These are phyloP conservation scores for Diglossa cyanea DNA, from an alignment of 2,797 vertebrate genomes.

Conservation along the genomic window DNA sequence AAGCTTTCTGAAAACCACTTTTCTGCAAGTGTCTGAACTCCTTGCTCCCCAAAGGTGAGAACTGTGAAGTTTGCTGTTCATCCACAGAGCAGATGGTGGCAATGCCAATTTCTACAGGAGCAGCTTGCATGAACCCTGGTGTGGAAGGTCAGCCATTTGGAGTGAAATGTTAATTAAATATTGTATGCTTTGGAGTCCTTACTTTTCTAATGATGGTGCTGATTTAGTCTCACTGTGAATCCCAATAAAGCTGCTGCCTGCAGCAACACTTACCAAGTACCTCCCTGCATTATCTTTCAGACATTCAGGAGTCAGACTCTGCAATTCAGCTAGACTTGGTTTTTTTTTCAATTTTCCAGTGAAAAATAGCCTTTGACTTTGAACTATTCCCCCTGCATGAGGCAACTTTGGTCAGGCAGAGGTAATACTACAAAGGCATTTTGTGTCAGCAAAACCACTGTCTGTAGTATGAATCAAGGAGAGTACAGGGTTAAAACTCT, in stretches of 20 bases:
- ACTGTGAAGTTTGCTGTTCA: not conserved
- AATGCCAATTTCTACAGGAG: not conserved
- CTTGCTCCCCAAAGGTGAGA: not conserved
- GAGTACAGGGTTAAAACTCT: not conserved
- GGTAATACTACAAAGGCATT: not conserved
- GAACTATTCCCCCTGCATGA: not conserved
- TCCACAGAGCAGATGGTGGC: not conserved
- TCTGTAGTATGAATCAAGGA: not conserved
- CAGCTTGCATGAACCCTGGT: not conserved
- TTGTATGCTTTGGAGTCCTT: not conserved
- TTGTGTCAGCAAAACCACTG: not conserved
- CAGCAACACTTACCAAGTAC: not conserved
- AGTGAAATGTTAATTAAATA: conserved; percentile 20
- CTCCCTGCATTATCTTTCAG: not conserved
- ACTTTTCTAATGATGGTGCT: not conserved
- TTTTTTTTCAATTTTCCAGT: not conserved
- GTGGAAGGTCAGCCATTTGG: not conserved
- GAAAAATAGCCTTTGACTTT: not conserved
- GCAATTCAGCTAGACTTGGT: not conserved
- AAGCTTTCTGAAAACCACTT: not conserved
- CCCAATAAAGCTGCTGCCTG: not conserved
- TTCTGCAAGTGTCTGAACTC: not conserved
- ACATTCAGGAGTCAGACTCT: not conserved
- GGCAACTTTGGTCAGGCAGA: not conserved
- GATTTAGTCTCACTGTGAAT: not conserved